Conservation (phyloP, 2,888 invertebrate species). For the Agrochola litura region DNA sequence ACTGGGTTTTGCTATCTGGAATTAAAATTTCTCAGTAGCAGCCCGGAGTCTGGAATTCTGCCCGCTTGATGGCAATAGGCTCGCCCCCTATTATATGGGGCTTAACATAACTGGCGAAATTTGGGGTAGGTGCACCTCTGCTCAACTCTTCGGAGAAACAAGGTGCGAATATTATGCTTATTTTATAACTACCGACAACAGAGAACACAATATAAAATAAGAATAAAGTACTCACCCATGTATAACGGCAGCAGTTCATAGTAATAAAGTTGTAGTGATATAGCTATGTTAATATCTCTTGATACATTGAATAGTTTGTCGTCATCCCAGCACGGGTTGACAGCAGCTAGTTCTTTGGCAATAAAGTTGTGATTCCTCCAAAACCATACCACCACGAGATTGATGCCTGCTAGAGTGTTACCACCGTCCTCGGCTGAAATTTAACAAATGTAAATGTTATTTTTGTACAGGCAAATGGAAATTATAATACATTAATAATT, state of each 20-base stretch:
- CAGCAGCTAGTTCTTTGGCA: slow-evolving; percentile 66
- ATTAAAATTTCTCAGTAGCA: no score
- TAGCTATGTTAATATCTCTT: slow-evolving; percentile 77
- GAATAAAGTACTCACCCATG: slow-evolving; percentile 68
- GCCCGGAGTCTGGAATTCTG: no score
- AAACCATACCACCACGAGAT: slow-evolving; percentile 72
- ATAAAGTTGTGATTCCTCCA: slow-evolving; percentile 77
- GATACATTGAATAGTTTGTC: slow-evolving; percentile 74
- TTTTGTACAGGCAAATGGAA: not conserved
- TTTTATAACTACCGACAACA: not conserved
- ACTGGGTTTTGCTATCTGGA: no score
- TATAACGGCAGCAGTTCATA: slow-evolving; percentile 74
- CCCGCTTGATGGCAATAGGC: no score
- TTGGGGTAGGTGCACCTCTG: no score
- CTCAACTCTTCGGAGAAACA: no score
- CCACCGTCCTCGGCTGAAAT: slow-evolving; percentile 72
- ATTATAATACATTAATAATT: not conserved
- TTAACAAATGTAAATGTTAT: not conserved
- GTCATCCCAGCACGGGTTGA: slow-evolving; percentile 80
- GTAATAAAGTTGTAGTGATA: slow-evolving; percentile 70
- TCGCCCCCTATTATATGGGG: no score
- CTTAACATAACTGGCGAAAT: no score
- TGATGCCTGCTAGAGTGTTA: slow-evolving; percentile 72
- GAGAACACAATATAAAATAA: not conserved
- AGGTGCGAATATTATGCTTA: no score